A percentile compares a stretch with the other conserved stretches of the same genome.
Conservation (phyloP, 1,140 invertebrate genomes). For the Scaptomyza hsui region DNA sequence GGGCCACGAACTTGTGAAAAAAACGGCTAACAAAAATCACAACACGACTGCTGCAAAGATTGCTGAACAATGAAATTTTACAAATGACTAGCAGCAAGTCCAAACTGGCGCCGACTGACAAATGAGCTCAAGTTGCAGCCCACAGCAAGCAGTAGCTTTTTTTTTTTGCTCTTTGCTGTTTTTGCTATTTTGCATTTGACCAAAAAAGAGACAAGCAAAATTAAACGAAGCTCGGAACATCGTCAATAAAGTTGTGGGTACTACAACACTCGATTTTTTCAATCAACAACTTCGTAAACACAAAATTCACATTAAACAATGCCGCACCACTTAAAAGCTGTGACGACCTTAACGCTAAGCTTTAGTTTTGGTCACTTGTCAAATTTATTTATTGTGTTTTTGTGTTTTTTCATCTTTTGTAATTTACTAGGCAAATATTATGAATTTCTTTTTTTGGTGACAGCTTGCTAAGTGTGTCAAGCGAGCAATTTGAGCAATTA, state of each 20-base stretch:
- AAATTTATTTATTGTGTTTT: conserved; percentile 24
- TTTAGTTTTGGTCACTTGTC: conserved; percentile 38
- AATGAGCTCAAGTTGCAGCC: conserved; percentile 56
- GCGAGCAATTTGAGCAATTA: conserved; percentile 72
- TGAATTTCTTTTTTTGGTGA: conserved; percentile 43
- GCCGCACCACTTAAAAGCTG: conserved; percentile 28
- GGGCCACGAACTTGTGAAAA: conserved; percentile 66
- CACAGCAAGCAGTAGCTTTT: conserved; percentile 26
- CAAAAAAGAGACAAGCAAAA: conserved; percentile 21
- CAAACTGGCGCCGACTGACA: conserved; percentile 65
- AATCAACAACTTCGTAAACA: conserved; percentile 15
- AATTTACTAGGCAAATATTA: conserved; percentile 45
- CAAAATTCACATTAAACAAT: conserved; percentile 34
- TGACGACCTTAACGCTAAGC: conserved; percentile 25
- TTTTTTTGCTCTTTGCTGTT: conserved; percentile 19
- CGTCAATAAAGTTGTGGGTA: conserved; percentile 57
- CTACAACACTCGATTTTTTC: conserved; percentile 19
- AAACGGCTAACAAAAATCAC: conserved; percentile 19
- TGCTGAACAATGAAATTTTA: conserved; percentile 66
- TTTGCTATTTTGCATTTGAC: conserved; percentile 26
- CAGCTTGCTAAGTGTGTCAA: conserved; percentile 67
- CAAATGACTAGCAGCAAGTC: conserved; percentile 71
- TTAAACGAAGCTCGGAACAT: conserved; percentile 13
- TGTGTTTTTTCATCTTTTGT: conserved; percentile 23
- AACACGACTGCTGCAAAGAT: conserved; percentile 44